phyloP scores from a whole-genome alignment of 2,888 invertebrate species.

The Chrysolina oricalcia region DNA sequence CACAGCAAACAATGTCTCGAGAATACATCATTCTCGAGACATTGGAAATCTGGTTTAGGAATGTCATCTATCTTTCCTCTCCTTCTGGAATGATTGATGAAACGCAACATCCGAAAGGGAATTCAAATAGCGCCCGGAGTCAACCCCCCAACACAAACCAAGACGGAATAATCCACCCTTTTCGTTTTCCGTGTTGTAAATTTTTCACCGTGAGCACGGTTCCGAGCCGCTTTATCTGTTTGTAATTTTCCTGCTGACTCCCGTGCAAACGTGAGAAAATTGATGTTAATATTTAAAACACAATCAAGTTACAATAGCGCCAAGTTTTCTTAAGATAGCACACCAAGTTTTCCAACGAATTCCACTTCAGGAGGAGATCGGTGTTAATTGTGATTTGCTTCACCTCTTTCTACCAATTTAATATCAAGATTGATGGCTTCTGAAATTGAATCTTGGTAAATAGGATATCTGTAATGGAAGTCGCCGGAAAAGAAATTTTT shows the following conservation, averaged over 20 bases:
- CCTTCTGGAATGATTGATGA: constrained; percentile 17
- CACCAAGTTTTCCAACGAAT: constrained; percentile 27
- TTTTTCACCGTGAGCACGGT: constrained; percentile 37
- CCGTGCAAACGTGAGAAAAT: constrained; percentile 45
- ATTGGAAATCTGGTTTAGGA: constrained; percentile 9
- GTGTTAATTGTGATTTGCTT: constrained; percentile 36
- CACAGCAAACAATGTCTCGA: constrained; percentile 13
- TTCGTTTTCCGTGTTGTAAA: constrained; percentile 30
- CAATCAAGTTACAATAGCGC: constrained; percentile 53
- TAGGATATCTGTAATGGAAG: constrained; percentile 43
- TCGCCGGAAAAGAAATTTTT: constrained; percentile 41
- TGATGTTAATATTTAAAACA: constrained; percentile 60
- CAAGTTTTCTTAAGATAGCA: constrained; percentile 25
- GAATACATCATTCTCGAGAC: not conserved
- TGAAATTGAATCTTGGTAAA: constrained; percentile 49
- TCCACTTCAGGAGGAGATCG: constrained; percentile 1
- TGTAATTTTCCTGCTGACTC: constrained; percentile 23
- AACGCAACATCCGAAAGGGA: constrained; percentile 4
- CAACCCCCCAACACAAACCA: constrained; percentile 27
- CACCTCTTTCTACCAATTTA: constrained; percentile 40
- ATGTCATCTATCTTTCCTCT: constrained; percentile 10
- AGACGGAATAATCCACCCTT: constrained; percentile 39
- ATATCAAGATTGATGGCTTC: constrained; percentile 50
- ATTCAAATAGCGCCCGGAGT: constrained; percentile 13
- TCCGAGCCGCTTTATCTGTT: constrained; percentile 23